Evolutionary conservation across 2,113 vertebrate species (phyloP), one percentile per base, ranked within the genome.

Genomic region (Ceratotherium simum): DNA sequence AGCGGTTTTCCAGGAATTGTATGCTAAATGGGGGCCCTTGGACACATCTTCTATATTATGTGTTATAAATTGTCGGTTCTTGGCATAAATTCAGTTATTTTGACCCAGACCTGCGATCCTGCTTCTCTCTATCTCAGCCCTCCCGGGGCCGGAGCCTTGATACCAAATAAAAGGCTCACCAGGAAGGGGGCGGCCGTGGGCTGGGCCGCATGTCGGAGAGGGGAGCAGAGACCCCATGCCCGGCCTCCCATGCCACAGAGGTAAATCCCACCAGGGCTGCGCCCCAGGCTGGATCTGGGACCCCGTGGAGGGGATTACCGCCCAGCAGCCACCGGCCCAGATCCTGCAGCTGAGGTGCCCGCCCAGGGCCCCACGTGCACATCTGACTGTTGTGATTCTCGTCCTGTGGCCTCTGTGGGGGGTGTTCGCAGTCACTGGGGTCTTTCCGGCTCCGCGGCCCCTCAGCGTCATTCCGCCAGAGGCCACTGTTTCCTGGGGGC

Each of bases 141-240:
- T n/a, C 80, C 7, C 0, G 51, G 56, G 48, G 31, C 42, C 1
- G 1, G 60, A 4, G 75, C 13, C 5, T 23, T 1, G 31, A 48
- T 14, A 36, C 56, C 54, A 48, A 4, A 36, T 27, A 36, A 29
- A 17, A 21, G 75, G 46, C 2, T 9, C 17, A 5, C 8, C 12
- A 29, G 29, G 48, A 9, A n/a, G 29, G 39, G 9, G 72, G 14
- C 42, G 25, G 39, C 36, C 0, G 9, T 8, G 0, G 39, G 79
- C n/a, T 1, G 0, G n/a, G n/a, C 54, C 9, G 13, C n/a, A 9
- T 0, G 13, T 21, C 0, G 6, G 36, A 3, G 58, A 0, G 11
- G 70, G 39, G 5, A 33, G 21, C 73, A 2, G 25, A 39, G 79
- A 17, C 3, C 79, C 2, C 7, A 2, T 1, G n/a, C 79, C 56